Evolutionary conservation across 1,140 invertebrate species (phyloP), one percentile per base, ranked within the genome.

Genomic region (Asobara japonica): DNA sequence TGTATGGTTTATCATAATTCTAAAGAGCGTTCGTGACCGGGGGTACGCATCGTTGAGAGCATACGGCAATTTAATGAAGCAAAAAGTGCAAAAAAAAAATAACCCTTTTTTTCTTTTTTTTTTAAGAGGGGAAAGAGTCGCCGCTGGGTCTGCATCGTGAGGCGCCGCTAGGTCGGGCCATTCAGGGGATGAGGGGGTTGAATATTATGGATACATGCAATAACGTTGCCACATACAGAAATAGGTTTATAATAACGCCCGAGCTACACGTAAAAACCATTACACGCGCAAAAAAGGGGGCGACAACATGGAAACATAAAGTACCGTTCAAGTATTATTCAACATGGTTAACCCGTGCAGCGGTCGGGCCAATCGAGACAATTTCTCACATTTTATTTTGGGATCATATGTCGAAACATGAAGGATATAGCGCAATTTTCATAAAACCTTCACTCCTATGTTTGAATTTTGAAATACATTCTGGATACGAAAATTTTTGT

Each of bases 161-260:
- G 79, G 79, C 80, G 82, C 82, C 81, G 70, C 48, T 25, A 72
- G 77, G 80, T 81, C 79, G 76, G 79, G 65, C 71, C 75, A 65
- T 71, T 64, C 72, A 76, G 76, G 29, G 30, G 61, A 38, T 11
- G 22, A 64, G 22, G 25, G 51, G 64, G 64, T 65, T 62, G 66
- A 65, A 72, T 72, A 64, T 65, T 36, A 72, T 66, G 64, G 41
- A 66, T 66, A 66, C 70, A 65, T 72, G 48, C 65, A 64, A 25
- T 62, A 18, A 3, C 27, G n/a, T n/a, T 25, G 38, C 51, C 51
- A 27, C 51, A 56, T 10, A 56, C 51, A 25, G 8, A 56, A 56
- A 56, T 56, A 56, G 20, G 41, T 45, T 16, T 45, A 25, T 56
- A 56, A 56, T 56, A 56, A 56, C 51, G 51, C 51, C 2, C 8